phyloP scores from a whole-genome alignment of 2,888 invertebrate genomes.

The Drosophila longiperda region DNA sequence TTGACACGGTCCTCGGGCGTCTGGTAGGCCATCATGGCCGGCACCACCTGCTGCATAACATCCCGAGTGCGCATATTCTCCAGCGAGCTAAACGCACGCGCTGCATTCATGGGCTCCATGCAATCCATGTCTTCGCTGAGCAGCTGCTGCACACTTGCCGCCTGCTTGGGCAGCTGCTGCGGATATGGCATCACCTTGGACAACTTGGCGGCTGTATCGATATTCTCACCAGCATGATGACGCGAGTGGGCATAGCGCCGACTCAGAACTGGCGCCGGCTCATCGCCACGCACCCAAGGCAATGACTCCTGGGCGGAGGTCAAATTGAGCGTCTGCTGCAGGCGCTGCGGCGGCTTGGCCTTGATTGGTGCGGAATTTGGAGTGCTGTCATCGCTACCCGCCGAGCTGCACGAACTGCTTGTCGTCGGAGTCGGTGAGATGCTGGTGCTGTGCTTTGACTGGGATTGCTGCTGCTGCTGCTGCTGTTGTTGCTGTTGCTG shows the following conservation, averaged over 20 bases:
- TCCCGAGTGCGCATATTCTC: conserved; percentile 84
- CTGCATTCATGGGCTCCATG: conserved; percentile 81
- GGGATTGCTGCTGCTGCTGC: conserved; percentile 63
- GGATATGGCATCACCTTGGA: conserved; percentile 83
- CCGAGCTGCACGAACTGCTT: conserved; percentile 66
- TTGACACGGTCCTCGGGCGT: conserved; percentile 86
- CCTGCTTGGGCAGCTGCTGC: conserved; percentile 81
- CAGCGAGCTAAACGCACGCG: conserved; percentile 82
- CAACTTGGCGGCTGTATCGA: conserved; percentile 82
- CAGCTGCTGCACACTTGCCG: conserved; percentile 74
- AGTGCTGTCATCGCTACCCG: conserved; percentile 72
- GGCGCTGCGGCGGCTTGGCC: conserved; percentile 64
- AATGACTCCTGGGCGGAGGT: conserved; percentile 83
- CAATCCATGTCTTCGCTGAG: conserved; percentile 79
- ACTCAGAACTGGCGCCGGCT: conserved; percentile 84
- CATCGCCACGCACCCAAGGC: conserved; percentile 84
- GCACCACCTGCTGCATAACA: conserved; percentile 83
- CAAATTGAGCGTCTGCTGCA: conserved; percentile 62
- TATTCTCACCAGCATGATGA: conserved; percentile 78
- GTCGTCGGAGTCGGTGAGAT: conserved; percentile 73
- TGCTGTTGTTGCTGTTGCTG: conserved; percentile 50
- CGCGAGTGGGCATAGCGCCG: conserved; percentile 84
- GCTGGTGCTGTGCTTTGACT: conserved; percentile 66
- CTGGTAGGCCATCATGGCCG: conserved; percentile 83
- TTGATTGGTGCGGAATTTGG: conserved; percentile 61